Conservation (phyloP, 1,140 invertebrate genomes). For the Ridgeia piscesae region DNA sequence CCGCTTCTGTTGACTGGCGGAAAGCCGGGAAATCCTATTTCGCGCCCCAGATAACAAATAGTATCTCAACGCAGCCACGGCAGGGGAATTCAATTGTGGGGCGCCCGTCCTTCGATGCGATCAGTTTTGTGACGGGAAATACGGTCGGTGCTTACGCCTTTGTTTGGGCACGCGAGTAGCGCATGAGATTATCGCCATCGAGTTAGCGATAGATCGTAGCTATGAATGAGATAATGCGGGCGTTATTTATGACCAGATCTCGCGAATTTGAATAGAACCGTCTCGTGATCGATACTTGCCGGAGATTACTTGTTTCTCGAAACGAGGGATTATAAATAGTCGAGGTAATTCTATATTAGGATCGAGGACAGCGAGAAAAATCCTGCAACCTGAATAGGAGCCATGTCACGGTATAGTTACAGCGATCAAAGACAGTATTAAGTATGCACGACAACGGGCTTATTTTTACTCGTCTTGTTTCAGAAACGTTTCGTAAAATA, state of each 20-base stretch:
- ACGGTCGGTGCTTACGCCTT: background rate
- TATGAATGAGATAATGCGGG: background rate
- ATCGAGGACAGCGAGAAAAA: background rate
- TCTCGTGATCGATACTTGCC: background rate
- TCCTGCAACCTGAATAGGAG: background rate
- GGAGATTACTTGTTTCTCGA: slow-evolving; percentile 5
- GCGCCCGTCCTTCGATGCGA: background rate
- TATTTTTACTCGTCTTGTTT: too few relatives aligned
- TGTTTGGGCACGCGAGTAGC: background rate
- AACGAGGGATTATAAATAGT: background rate
- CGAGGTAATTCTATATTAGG: background rate
- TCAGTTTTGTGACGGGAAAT: background rate
- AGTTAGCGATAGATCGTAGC: background rate
- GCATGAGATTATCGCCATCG: background rate
- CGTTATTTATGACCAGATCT: background rate
- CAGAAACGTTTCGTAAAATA: too few relatives aligned
- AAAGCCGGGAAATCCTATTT: slow-evolving; percentile 1
- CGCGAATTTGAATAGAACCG: background rate
- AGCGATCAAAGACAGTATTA: background rate
- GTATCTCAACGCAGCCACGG: background rate
- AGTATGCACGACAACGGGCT: too few relatives aligned
- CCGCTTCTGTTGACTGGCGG: background rate
- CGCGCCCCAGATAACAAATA: background rate
- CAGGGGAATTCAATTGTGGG: background rate
- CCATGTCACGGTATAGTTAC: background rate